Percentiles rank a stretch among this genome's conserved stretches.
phyloP scores from a whole-genome alignment of 2,797 vertebrate species.

The Lateolabrax maculatus region DNA sequence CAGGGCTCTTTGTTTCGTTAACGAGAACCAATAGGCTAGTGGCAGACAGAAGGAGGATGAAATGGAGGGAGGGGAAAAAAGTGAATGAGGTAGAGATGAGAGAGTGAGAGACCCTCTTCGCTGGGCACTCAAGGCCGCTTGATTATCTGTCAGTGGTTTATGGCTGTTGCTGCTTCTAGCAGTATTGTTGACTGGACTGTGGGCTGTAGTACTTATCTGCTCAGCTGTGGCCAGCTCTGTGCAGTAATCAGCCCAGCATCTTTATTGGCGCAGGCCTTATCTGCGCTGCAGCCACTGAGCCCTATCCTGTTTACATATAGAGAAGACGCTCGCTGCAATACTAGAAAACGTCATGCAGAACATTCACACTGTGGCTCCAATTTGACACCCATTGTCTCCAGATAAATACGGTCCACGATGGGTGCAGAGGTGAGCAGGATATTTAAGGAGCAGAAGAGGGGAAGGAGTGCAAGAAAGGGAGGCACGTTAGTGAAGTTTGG shows the following conservation, averaged over 20 bases:
- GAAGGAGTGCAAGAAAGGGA: slow-evolving; percentile 25
- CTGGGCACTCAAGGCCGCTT: slow-evolving; percentile 45
- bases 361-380: slow-evolving; percentile 52
- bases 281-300: slow-evolving; percentile 57
- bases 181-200: slow-evolving; percentile 49
- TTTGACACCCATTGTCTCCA: slow-evolving; percentile 65
- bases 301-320: slow-evolving; percentile 77
- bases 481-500: slow-evolving; percentile 32
- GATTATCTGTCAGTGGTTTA: slow-evolving; percentile 71
- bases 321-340: slow-evolving; percentile 28
- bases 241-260: slow-evolving; percentile 71
- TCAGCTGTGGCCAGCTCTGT: slow-evolving; percentile 46
- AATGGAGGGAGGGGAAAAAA: slow-evolving; percentile 45
- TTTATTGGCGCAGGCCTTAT: slow-evolving; percentile 72
- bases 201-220: slow-evolving; percentile 64
- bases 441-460: slow-evolving; percentile 8
- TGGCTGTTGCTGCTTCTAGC: slow-evolving; percentile 37
- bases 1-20: slow-evolving; percentile 77
- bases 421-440: slow-evolving; percentile 35
- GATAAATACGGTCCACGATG: background rate
- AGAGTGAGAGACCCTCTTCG: slow-evolving; percentile 33
- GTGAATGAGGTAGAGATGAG: slow-evolving; percentile 58
- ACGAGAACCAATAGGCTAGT: slow-evolving; percentile 71
- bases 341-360: slow-evolving; percentile 26
- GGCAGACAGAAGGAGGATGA: slow-evolving; percentile 72